Evolutionary conservation across 1,140 invertebrate species (phyloP).

Genomic region (Monochamus saltuarius): DNA sequence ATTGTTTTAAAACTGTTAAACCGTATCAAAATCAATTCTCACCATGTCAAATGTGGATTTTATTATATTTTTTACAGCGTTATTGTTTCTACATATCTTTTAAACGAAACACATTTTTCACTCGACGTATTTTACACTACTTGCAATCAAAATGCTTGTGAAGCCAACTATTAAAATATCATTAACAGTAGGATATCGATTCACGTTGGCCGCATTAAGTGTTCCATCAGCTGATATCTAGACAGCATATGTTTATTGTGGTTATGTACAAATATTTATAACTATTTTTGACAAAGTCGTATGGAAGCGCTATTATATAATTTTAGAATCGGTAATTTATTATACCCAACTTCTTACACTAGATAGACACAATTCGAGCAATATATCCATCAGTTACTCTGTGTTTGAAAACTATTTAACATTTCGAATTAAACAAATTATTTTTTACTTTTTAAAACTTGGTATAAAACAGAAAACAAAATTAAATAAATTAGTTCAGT

Average conservation of each 20-base stretch:
- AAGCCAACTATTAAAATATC: too few relatives aligned
- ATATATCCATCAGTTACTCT: constrained; percentile 16
- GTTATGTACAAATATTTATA: constrained; percentile 14
- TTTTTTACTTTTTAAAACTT: constrained; percentile 20
- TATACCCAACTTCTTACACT: too few relatives aligned
- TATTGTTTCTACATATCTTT: too few relatives aligned
- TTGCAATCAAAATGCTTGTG: too few relatives aligned
- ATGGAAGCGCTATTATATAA: constrained; percentile 5
- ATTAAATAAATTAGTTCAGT: constrained; percentile 18
- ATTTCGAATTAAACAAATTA: constrained; percentile 21
- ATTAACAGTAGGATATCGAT: too few relatives aligned
- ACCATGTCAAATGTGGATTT: too few relatives aligned
- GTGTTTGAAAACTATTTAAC: constrained; percentile 19
- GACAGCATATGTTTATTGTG: constrained; percentile 10
- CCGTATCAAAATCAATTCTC: background rate
- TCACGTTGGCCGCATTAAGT: background rate
- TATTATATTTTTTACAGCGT: too few relatives aligned
- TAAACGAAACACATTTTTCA: too few relatives aligned
- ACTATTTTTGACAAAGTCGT: background rate
- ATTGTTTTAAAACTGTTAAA: constrained; percentile 16
- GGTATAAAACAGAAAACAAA: constrained; percentile 23
- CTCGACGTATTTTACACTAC: too few relatives aligned
- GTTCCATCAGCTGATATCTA: constrained; percentile 12
- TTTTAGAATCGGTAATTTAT: constrained; percentile 6
- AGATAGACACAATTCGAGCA: constrained; percentile 11